Base-by-base conservation (phyloP, 2,797 vertebrate species). In the Malurus splendens region DNA sequence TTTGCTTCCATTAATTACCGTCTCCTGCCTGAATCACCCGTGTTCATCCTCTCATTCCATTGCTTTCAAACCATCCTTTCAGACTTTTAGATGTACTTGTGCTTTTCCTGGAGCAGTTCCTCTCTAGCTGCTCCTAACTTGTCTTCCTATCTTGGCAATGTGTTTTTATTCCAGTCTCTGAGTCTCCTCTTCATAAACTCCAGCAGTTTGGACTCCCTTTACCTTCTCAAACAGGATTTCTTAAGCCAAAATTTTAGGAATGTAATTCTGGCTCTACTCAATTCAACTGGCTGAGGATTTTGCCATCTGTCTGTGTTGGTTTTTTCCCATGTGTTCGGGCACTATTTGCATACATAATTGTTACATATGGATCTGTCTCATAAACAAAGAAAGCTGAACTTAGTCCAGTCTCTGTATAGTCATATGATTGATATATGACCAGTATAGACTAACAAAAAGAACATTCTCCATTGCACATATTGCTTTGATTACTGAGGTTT, bases 371-470 rank as follows among this genome's bases (percentile, higher is more conserved):
- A 82, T 83, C 79, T 89, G 76, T 67, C 79, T 92, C 4, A 12
- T 82, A 56, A 73, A 73, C 87, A 82, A 78, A 61, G 52, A 50
- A 52, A 83, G 54, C 81, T 55, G 78, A 82, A 73, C 55, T 86
- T 84, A 68, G 59, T 87, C 36, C 76, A 82, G 65, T 86, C 71
- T 84, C 61, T 51, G 33, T 72, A 27, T 68, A 89, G 67, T 74
- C 55, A 82, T 74, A 89, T 82, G 85, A 90, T 84, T 79, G 73
- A 70, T 90, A 75, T 74, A 91, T 92, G 86, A 85, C 87, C 84
- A 61, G 81, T 86, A 71, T 33, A 91, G 89, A 71, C 86, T 90
- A 93, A 93, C 91, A 94, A 91, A 95, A 93, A 92, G 61, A 88
- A 39, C 75, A 48, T 78, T 96, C 84, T 72, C 54, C 48, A 71